phyloP scores from a whole-genome alignment of 1,140 invertebrate genomes.

The Capitella teleta region DNA sequence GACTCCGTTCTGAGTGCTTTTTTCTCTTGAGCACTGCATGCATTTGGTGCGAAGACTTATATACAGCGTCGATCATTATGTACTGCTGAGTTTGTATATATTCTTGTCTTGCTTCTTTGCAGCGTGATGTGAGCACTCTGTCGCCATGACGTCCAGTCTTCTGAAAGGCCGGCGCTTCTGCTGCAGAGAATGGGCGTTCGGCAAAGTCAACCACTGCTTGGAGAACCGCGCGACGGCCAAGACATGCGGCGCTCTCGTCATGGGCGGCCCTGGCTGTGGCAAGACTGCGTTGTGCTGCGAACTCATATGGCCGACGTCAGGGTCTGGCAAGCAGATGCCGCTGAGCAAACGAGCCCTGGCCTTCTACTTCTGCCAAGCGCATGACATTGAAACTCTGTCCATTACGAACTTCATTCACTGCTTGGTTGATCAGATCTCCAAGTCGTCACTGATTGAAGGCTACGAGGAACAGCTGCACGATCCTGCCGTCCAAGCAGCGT shows the following conservation, averaged over 20 bases:
- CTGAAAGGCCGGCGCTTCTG: conserved; percentile 45
- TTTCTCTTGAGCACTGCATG: too few species aligned
- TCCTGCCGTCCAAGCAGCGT: conserved; percentile 17
- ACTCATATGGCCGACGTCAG: conserved; percentile 61
- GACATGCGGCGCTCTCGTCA: conserved; percentile 64
- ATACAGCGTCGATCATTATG: too few species aligned
- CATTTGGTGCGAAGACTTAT: too few species aligned
- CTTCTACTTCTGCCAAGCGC: conserved; percentile 43
- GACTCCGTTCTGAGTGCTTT: too few species aligned
- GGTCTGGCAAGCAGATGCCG: conserved; percentile 24
- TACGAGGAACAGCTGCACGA: conserved; percentile 46
- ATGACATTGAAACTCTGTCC: conserved; percentile 54
- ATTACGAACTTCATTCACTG: conserved; percentile 71
- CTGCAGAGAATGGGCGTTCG: conserved; percentile 87
- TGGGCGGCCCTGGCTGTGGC: conserved; percentile 80
- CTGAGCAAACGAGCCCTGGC: conserved; percentile 29
- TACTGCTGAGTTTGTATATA: too few species aligned
- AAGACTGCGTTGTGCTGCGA: conserved; percentile 67
- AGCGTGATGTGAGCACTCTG: too few species aligned
- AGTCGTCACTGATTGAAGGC: conserved; percentile 46
- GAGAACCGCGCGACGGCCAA: conserved; percentile 48
- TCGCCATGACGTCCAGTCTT: conserved; percentile 15
- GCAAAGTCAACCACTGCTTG: conserved; percentile 80
- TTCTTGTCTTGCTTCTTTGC: too few species aligned
- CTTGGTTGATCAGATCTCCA: conserved; percentile 66